phyloP scores from a whole-genome alignment of 2,888 invertebrate genomes.

The Agonopterix heracliana region DNA sequence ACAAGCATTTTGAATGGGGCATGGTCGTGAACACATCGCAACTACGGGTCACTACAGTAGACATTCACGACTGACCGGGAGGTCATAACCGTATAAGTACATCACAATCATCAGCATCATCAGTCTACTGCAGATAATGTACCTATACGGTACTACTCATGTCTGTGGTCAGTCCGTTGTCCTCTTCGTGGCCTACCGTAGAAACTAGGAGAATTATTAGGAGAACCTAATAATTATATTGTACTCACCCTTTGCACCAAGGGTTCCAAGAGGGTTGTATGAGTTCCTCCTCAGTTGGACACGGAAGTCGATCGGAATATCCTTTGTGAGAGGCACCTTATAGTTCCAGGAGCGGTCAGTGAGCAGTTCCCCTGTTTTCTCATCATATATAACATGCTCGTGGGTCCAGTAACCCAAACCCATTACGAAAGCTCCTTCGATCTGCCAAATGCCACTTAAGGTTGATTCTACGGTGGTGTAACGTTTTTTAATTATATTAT shows the following conservation, averaged over 20 bases:
- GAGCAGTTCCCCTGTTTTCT: slow-evolving; percentile 73
- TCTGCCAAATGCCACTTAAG: slow-evolving; percentile 19
- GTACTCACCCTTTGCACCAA: slow-evolving; percentile 61
- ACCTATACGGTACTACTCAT: too few species aligned
- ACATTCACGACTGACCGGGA: too few species aligned
- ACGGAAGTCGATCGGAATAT: slow-evolving; percentile 79
- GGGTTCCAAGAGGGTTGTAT: slow-evolving; percentile 71
- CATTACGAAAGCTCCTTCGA: slow-evolving; percentile 81
- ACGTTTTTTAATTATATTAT: background rate
- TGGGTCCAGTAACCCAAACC: slow-evolving; percentile 79
- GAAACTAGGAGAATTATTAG: too few species aligned
- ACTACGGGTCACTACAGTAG: too few species aligned
- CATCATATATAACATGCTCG: slow-evolving; percentile 77
- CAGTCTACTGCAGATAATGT: too few species aligned
- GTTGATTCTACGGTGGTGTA: background rate
- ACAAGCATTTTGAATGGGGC: too few species aligned
- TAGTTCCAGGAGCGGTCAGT: slow-evolving; percentile 83
- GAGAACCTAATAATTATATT: too few species aligned
- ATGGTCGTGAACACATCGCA: too few species aligned
- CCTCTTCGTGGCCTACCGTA: too few species aligned
- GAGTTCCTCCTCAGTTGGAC: slow-evolving; percentile 74
- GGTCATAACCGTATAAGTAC: too few species aligned
- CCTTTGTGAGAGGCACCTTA: slow-evolving; percentile 78
- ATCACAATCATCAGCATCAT: too few species aligned
- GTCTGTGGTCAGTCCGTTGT: too few species aligned